Conservation (phyloP, 2,888 invertebrate species). For the Pantelozetes paolii region DNA sequence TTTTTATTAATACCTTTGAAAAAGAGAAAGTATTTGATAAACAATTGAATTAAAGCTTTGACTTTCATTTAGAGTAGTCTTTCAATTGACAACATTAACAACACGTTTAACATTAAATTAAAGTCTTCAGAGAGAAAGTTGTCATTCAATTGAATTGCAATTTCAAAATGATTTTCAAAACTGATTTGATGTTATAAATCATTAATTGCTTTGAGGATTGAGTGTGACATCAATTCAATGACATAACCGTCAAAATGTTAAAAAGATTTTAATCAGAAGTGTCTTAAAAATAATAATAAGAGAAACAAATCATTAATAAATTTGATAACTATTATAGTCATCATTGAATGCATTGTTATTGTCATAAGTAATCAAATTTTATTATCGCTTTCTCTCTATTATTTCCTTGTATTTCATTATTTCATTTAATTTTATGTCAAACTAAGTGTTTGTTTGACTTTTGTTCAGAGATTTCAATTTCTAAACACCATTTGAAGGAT, state of each 20-base stretch:
- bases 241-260: constrained; percentile 8
- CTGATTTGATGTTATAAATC: background rate
- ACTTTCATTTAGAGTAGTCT: background rate
- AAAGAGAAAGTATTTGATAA: background rate
- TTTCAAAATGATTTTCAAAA: background rate
- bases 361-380: constrained; percentile 28
- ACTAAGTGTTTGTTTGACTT: background rate
- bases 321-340: constrained; percentile 19
- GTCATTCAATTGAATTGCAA: background rate
- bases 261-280: constrained; percentile 23
- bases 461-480: background rate
- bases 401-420: constrained; percentile 32
- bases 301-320: constrained; percentile 27
- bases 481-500: background rate
- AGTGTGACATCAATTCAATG: constrained; percentile 34
- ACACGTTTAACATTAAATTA: background rate
- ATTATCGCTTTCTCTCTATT: background rate
- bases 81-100: background rate
- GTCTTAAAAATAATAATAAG: constrained; percentile 25
- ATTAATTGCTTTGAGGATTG: background rate
- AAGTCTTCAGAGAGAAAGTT: background rate
- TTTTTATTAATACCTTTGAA: background rate
- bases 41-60: background rate
- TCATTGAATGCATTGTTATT: constrained; percentile 25
- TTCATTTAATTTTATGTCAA: constrained; percentile 8